Evolutionary conservation across 1,140 invertebrate genomes (phyloP).

Genomic region (Acromyrmex echinatior): DNA sequence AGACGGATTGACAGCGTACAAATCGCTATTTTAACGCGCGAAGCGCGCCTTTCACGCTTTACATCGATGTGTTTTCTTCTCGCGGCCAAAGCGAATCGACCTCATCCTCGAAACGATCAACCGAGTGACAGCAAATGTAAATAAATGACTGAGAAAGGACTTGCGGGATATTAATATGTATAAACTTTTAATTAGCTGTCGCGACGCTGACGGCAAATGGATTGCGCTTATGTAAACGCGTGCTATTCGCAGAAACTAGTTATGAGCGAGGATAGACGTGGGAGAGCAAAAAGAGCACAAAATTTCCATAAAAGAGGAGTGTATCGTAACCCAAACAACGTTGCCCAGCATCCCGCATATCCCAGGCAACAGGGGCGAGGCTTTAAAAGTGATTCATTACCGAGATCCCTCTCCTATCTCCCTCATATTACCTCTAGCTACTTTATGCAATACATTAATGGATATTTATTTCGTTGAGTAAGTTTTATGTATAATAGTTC

Average conservation of each 20-base stretch:
- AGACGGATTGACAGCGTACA: slow-evolving; percentile 28
- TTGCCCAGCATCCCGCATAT: slow-evolving; percentile 67
- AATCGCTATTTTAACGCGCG: slow-evolving; percentile 35
- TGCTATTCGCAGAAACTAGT: slow-evolving; percentile 49
- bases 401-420: slow-evolving; percentile 59
- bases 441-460: slow-evolving; percentile 54
- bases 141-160: slow-evolving; percentile 11
- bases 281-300: slow-evolving; percentile 33
- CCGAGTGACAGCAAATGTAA: not conserved
- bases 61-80: not conserved
- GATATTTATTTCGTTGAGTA: slow-evolving; percentile 49
- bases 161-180: slow-evolving; percentile 51
- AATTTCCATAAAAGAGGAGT: slow-evolving; percentile 70
- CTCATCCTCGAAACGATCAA: not conserved
- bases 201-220: not conserved
- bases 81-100: not conserved
- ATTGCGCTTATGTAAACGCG: slow-evolving; percentile 23
- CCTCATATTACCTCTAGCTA: slow-evolving; percentile 9
- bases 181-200: slow-evolving; percentile 57
- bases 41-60: not conserved
- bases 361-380: slow-evolving; percentile 73
- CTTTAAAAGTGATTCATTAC: slow-evolving; percentile 84
- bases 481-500: slow-evolving; percentile 38
- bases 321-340: slow-evolving; percentile 80
- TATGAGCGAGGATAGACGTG: slow-evolving; percentile 40